Evolutionary conservation across 2,797 vertebrate genomes (phyloP).

Genomic region (Prunella strophiata): DNA sequence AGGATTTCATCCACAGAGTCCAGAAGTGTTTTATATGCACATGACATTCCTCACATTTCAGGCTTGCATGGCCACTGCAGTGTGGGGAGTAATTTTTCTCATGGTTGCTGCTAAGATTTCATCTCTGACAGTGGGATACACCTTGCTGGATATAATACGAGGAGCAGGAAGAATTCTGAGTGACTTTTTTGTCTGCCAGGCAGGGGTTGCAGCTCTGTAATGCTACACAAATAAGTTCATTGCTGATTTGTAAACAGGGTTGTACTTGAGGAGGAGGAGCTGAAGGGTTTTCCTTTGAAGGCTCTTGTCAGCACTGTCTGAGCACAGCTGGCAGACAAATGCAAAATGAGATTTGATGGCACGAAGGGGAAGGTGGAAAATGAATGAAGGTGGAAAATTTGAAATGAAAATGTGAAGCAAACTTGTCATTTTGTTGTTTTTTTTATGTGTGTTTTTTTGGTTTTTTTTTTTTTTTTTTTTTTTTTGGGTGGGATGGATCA

Average conservation of each 20-base stretch:
- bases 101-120: neutral
- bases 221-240: neutral
- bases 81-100: slow-evolving; percentile 28
- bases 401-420: neutral
- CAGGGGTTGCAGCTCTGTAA: neutral
- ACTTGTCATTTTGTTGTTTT: neutral
- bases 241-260: slow-evolving; percentile 37
- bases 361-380: neutral
- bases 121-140: slow-evolving; percentile 37
- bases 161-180: neutral
- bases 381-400: neutral
- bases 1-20: neutral
- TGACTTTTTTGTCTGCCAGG: slow-evolving; percentile 13
- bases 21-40: neutral
- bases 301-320: slow-evolving; percentile 9
- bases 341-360: neutral
- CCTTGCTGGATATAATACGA: neutral
- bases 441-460: neutral
- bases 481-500: neutral
- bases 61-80: neutral
- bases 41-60: neutral
- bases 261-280: slow-evolving; percentile 9
- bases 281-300: slow-evolving; percentile 18
- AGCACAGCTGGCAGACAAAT: slow-evolving; percentile 1
- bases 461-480: neutral